Evolutionary conservation across 2,797 vertebrate genomes (phyloP), one percentile per base, ranked within the genome.

Genomic region (Arctocebus calabarensis): DNA sequence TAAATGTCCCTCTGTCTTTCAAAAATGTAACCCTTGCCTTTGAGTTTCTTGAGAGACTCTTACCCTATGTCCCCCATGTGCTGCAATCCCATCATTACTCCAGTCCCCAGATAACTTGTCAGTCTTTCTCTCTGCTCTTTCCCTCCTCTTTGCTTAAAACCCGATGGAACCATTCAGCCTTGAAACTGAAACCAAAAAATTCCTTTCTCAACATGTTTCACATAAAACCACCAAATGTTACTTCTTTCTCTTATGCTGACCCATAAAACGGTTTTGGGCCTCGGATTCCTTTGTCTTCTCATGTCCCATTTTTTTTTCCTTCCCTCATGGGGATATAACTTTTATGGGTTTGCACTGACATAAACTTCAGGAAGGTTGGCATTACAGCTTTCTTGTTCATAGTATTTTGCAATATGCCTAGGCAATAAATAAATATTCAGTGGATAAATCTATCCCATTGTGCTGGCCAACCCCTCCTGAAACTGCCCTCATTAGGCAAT

Each of bases 181-280:
- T 29, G 11, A 68, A 84, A 74, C 43, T 9, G 55, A 85, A 95
- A 70, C 48, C 88, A 73, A 82, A 48, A 88, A 48, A 88, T 85
- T 66, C 32, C 55, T 70, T 93, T 55, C 14, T 82, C 73, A 61
- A 59, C n/a, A 19, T 66, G 25, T 61, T 66, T 85, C 23, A 71
- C 74, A 73, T 75, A 88, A 96, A 84, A 59, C 13, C n/a, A 52
- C 61, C 64, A 84, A 77, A 43, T 64, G 55, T 52, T 88, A 27
- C 45, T 93, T 94, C n/a, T 88, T 84, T 81, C 43, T 84, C 61
- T 97, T 34, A 81, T n/a, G 8, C 52, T 43, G 43, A 59, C 25
- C 68, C 81, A 52, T 75, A 40, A 70, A 70, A 45, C 75, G 13
- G 4, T 73, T 85, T 55, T 57, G 52, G 75, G 59, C 59, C 37